Percentiles rank a stretch among this genome's conserved stretches.
Evolutionary conservation across 2,113 vertebrate species (phyloP).

Genomic region (Chelonoidis abingdonii): DNA sequence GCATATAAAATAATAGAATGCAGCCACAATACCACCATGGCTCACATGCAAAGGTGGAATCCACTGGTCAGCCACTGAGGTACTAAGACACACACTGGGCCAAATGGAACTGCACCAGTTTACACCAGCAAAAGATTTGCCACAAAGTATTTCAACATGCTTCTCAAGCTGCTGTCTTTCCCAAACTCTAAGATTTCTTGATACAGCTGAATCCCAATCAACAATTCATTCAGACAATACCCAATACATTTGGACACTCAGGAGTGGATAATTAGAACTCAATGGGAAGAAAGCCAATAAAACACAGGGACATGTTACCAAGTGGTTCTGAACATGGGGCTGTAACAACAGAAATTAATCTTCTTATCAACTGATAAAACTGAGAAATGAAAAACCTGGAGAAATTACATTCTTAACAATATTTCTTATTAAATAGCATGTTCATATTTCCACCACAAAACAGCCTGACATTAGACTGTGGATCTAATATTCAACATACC

Average conservation of each 20-base stretch:
- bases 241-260: neutral
- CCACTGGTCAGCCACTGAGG: no score
- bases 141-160: neutral
- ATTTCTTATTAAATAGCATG: neutral
- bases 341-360: neutral
- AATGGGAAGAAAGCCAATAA: neutral
- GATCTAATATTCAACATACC: neutral
- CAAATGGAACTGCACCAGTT: neutral
- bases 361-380: neutral
- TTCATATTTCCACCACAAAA: neutral
- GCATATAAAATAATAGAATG: neutral
- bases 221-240: neutral
- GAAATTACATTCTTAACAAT: neutral
- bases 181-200: neutral
- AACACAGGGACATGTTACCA: neutral
- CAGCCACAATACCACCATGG: neutral
- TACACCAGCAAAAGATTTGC: neutral
- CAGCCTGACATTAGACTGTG: neutral
- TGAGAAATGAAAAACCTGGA: neutral
- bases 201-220: neutral
- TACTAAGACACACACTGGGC: no score
- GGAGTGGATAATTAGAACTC: neutral
- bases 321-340: neutral
- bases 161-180: neutral
- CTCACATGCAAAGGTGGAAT: neutral